Conservation (phyloP, 2,113 vertebrate species). For the Oenanthe melanoleuca region DNA sequence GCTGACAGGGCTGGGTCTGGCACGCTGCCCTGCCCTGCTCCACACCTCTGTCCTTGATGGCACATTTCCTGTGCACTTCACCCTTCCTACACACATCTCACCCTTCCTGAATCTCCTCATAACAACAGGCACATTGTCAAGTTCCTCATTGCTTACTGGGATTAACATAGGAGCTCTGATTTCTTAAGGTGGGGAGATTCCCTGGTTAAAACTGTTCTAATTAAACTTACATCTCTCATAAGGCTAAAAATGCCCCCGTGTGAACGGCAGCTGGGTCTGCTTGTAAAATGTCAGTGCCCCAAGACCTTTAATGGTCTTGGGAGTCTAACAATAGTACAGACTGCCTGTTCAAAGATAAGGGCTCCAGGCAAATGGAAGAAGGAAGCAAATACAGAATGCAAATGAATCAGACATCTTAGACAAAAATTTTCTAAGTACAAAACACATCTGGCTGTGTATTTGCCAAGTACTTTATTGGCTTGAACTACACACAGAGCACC, state of each 20-base stretch:
- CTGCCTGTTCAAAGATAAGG: not conserved
- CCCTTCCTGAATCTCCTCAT: not conserved
- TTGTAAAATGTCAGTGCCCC: not conserved
- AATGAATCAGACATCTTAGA: not conserved
- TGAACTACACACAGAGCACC: not conserved
- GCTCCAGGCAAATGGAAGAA: not conserved
- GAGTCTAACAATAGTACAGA: not conserved
- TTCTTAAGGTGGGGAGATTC: not conserved
- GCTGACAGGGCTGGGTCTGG: not conserved
- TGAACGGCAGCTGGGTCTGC: not conserved
- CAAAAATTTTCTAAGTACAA: not conserved
- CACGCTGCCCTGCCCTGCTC: not conserved
- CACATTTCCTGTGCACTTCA: slow-evolving; percentile 12
- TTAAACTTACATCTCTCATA: not conserved
- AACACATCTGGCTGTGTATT: not conserved
- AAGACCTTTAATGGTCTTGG: not conserved
- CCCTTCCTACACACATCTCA: slow-evolving; percentile 30
- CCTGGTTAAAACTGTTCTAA: not conserved
- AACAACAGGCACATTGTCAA: not conserved
- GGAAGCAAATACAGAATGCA: not conserved
- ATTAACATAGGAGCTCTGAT: not conserved
- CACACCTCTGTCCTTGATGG: slow-evolving; percentile 6
- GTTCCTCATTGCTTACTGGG: not conserved
- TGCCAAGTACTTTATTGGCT: not conserved
- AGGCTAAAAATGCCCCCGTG: not conserved